Evolutionary conservation across 1,140 invertebrate genomes (phyloP).

Genomic region (Lordiphosa collinella): DNA sequence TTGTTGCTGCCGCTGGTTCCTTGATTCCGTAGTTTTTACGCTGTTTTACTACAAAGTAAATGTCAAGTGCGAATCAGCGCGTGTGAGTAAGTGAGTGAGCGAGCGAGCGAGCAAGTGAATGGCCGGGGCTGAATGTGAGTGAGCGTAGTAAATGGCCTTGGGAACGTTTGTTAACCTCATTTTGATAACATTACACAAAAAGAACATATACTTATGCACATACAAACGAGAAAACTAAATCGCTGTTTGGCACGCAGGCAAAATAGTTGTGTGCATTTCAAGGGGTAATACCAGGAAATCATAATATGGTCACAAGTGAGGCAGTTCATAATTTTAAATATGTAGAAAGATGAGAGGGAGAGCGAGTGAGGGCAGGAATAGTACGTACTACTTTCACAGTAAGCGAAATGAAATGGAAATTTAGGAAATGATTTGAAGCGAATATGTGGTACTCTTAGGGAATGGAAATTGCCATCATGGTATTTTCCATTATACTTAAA

Average conservation of each 20-base stretch:
- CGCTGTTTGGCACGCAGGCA: constrained; percentile 55
- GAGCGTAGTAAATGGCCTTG: constrained; percentile 66
- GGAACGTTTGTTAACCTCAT: constrained; percentile 75
- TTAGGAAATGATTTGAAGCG: too few relatives aligned
- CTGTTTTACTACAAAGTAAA: constrained; percentile 69
- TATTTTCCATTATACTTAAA: too few relatives aligned
- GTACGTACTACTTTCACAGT: neutral
- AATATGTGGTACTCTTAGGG: too few relatives aligned
- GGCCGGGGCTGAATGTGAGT: constrained; percentile 23
- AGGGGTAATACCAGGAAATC: constrained; percentile 28
- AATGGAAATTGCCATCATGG: too few relatives aligned
- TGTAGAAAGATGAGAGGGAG: neutral
- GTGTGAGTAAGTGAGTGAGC: constrained; percentile 20
- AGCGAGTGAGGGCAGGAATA: neutral
- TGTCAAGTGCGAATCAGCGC: constrained; percentile 69
- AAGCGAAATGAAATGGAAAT: too few relatives aligned
- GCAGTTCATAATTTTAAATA: constrained; percentile 36
- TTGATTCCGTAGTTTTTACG: constrained; percentile 12
- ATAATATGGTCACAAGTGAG: constrained; percentile 23
- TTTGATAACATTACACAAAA: constrained; percentile 55
- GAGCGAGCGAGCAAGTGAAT: constrained; percentile 26
- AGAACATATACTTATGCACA: constrained; percentile 12
- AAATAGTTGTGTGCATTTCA: neutral
- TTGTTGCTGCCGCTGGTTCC: constrained; percentile 15
- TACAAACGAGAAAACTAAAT: constrained; percentile 49